These are phyloP conservation scores for Agapetus fuscipes DNA, from an alignment of 2,888 invertebrate genomes.

Conservation along the genomic window DNA sequence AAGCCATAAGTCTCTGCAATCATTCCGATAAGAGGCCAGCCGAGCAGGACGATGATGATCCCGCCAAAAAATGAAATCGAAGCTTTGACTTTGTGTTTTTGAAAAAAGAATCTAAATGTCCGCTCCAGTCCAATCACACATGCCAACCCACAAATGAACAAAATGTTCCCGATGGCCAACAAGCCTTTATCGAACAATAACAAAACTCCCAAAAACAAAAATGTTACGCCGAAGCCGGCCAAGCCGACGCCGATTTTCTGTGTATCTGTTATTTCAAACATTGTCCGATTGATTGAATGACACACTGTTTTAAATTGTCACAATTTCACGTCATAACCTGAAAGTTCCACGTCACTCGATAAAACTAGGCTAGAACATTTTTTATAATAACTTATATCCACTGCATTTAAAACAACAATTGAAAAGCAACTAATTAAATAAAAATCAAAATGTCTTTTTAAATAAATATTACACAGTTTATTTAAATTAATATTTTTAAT, in stretches of 20 bases:
- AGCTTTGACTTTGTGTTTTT: conserved; percentile 89
- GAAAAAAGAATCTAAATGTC: conserved; percentile 96
- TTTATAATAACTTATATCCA: too few relatives aligned
- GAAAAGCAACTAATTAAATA: too few relatives aligned
- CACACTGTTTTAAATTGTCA: too few relatives aligned
- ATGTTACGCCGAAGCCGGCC: conserved; percentile 91
- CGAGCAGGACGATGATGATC: conserved; percentile 81
- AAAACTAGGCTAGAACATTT: too few relatives aligned
- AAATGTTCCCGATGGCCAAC: conserved; percentile 96
- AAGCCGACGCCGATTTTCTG: conserved; percentile 96
- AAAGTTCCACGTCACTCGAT: conserved; percentile 19
- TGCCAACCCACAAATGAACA: conserved; percentile 90
- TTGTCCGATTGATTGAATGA: conserved; percentile 30
- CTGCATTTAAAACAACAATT: too few relatives aligned
- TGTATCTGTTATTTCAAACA: conserved; percentile 77
- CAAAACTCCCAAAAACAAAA: conserved; percentile 88
- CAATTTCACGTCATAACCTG: conserved; percentile 13
- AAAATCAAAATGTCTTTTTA: too few relatives aligned
- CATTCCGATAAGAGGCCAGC: conserved; percentile 97
- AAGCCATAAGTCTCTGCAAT: conserved; percentile 95
- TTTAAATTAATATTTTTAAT: too few relatives aligned
- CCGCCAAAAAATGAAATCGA: conserved; percentile 88
- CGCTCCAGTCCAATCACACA: conserved; percentile 94
- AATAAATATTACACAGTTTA: too few relatives aligned
- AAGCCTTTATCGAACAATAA: conserved; percentile 94